Evolutionary conservation across 2,113 vertebrate genomes (phyloP).

Genomic region (Pachypanchax playfairii): DNA sequence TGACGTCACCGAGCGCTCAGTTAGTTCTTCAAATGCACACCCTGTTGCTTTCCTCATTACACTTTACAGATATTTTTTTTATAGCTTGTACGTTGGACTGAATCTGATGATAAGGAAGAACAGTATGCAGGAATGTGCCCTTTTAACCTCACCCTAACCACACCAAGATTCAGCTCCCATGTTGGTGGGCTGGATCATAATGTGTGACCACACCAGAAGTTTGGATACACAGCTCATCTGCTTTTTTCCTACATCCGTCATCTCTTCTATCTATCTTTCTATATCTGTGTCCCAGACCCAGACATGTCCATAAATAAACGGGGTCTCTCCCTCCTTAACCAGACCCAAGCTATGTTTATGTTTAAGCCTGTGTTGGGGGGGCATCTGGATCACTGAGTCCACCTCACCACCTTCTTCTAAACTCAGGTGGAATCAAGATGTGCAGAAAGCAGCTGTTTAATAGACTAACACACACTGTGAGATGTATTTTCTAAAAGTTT

Average conservation of each 20-base stretch:
- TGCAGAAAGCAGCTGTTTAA: constrained; percentile 49
- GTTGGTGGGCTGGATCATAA: constrained; percentile 58
- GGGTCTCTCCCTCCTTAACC: constrained; percentile 63
- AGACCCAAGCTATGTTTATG: constrained; percentile 75
- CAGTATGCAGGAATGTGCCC: constrained; percentile 2
- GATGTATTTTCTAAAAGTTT: constrained; percentile 29
- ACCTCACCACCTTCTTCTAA: constrained; percentile 39
- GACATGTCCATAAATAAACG: constrained; percentile 82
- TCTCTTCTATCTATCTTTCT: constrained; percentile 68
- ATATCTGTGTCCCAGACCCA: constrained; percentile 74
- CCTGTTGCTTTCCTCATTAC: background rate
- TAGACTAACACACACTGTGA: constrained; percentile 23
- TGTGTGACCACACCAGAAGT: constrained; percentile 39
- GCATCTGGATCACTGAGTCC: constrained; percentile 63
- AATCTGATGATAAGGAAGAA: constrained; percentile 41
- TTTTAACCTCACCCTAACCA: constrained; percentile 17
- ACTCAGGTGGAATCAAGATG: constrained; percentile 79
- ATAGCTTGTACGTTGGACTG: constrained; percentile 54
- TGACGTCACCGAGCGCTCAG: constrained; percentile 62
- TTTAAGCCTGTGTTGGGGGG: constrained; percentile 54
- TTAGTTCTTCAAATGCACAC: constrained; percentile 39
- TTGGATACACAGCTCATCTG: constrained; percentile 22
- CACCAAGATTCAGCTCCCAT: constrained; percentile 21
- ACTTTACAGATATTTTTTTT: constrained; percentile 12
- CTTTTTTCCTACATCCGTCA: constrained; percentile 55